phyloP scores from a whole-genome alignment of 2,888 invertebrate species.

The Athrips mouffetella region DNA sequence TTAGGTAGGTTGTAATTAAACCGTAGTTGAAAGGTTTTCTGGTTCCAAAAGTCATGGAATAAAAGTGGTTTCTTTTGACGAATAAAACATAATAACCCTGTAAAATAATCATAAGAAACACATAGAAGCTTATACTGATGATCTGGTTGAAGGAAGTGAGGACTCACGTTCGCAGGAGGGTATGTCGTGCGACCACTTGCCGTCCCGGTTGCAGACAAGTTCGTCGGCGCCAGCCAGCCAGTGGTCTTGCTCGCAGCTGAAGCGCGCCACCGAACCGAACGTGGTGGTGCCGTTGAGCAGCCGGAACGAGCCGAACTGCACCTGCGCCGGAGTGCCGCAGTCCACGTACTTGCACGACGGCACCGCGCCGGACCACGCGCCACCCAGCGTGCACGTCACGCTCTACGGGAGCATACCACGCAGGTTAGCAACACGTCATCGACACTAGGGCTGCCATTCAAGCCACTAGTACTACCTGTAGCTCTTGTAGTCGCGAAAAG shows the following conservation, averaged over 20 bases:
- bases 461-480: too few relatives aligned
- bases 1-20: too few relatives aligned
- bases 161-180: conserved; percentile 90
- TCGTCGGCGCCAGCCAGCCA: conserved; percentile 87
- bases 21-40: too few relatives aligned
- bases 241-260: conserved; percentile 89
- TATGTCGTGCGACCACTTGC: conserved; percentile 91
- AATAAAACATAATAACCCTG: too few relatives aligned
- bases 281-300: conserved; percentile 89
- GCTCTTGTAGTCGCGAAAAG: too few relatives aligned
- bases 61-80: too few relatives aligned
- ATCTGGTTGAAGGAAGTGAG: too few relatives aligned
- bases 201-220: conserved; percentile 87
- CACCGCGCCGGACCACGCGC: conserved; percentile 88
- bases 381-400: conserved; percentile 90
- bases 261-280: conserved; percentile 87
- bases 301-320: conserved; percentile 85
- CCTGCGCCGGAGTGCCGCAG: conserved; percentile 89
- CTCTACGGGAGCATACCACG: conserved; percentile 71
- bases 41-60: too few relatives aligned
- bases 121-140: too few relatives aligned
- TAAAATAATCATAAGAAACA: too few relatives aligned
- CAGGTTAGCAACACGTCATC: too few relatives aligned
- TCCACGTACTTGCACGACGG: conserved; percentile 92
- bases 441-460: too few relatives aligned